phyloP scores from a whole-genome alignment of 2,888 invertebrate species.

The Drosophila affinis region DNA sequence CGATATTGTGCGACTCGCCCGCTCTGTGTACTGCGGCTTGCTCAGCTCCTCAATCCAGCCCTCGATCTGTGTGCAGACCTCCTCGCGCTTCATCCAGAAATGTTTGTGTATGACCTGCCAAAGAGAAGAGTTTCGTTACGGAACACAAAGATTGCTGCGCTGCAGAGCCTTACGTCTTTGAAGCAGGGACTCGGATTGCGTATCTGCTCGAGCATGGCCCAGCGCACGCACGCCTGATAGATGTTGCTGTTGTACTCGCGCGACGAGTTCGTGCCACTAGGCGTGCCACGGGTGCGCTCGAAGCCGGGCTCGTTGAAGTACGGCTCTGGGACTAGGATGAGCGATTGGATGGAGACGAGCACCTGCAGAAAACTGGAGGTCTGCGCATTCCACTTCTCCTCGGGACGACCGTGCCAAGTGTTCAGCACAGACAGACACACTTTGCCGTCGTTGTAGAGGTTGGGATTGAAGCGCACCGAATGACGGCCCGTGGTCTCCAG shows the following conservation, averaged over 20 bases:
- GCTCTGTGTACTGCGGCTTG: conserved; percentile 89
- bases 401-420: conserved; percentile 98
- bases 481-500: conserved; percentile 95
- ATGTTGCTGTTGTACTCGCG: conserved; percentile 98
- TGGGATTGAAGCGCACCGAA: conserved; percentile 95
- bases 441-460: conserved; percentile 97
- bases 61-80: conserved; percentile 94
- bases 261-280: conserved; percentile 94
- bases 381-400: conserved; percentile 98
- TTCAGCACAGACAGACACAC: conserved; percentile 97
- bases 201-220: conserved; percentile 98
- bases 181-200: conserved; percentile 95
- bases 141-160: neutral
- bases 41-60: conserved; percentile 95
- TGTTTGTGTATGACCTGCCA: conserved; percentile 93
- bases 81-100: conserved; percentile 96
- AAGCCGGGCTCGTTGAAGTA: conserved; percentile 98
- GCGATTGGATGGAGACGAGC: conserved; percentile 95
- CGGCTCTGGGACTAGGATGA: conserved; percentile 96
- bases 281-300: conserved; percentile 94
- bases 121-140: neutral
- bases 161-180: conserved; percentile 87
- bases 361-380: conserved; percentile 97
- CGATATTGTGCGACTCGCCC: conserved; percentile 90
- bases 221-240: conserved; percentile 96